Evolutionary conservation across 1,140 invertebrate species (phyloP).

Genomic region (Araneus ventricosus): DNA sequence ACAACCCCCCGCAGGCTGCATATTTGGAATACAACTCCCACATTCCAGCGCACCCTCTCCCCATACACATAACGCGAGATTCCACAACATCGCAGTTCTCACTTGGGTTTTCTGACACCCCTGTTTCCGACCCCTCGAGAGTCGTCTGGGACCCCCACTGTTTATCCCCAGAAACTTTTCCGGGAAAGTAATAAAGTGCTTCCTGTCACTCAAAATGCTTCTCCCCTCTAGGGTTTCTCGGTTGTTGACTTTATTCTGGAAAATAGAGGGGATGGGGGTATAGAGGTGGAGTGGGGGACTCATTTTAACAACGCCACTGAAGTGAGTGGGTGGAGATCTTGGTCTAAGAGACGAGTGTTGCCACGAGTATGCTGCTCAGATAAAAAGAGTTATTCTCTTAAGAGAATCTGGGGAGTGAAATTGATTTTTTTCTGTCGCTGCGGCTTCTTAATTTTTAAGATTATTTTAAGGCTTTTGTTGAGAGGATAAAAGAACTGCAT

Average conservation of each 20-base stretch:
- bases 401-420: no score
- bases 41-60: background rate
- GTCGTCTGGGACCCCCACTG: background rate
- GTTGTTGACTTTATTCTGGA: slow-evolving; percentile 62
- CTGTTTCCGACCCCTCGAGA: background rate
- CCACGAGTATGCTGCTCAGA: background rate
- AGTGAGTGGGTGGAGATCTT: background rate
- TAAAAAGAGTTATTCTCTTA: background rate
- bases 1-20: background rate
- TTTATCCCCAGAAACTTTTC: slow-evolving; percentile 57
- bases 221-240: slow-evolving; percentile 27
- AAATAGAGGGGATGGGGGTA: background rate
- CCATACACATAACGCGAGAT: slow-evolving; percentile 14
- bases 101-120: background rate
- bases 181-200: slow-evolving; percentile 67
- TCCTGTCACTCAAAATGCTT: slow-evolving; percentile 62
- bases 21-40: slow-evolving; percentile 4
- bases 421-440: no score
- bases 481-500: no score
- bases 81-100: slow-evolving; percentile 39
- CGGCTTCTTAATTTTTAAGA: no score
- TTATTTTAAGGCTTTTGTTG: no score
- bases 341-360: background rate
- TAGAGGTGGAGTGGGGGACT: background rate
- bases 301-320: slow-evolving; percentile 52